Base-by-base conservation (phyloP, 2,797 vertebrate species). In the Microchirus variegatus region DNA sequence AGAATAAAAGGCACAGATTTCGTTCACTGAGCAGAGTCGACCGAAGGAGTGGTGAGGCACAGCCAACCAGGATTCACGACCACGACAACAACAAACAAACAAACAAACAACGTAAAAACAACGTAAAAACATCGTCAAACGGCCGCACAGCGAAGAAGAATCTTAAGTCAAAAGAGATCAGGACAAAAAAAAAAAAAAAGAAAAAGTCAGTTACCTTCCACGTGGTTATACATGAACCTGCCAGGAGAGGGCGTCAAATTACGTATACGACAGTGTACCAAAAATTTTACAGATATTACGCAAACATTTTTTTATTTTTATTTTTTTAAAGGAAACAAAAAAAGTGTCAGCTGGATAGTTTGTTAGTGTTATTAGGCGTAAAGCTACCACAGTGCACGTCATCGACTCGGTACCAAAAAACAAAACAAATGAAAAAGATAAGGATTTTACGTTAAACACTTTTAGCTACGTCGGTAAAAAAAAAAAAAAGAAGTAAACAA, bases 401-500 rank as follows among this genome's bases (percentile, higher is more conserved):
- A 55, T 65, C 70, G 67, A 67, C 62, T 36, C 82, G 75, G 84
- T 56, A 58, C 69, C 2, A 9, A 26, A 26, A 69, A 75, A 70
- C 44, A 16, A 70, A 52, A 66, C 57, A 75, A 71, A 54, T 17
- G 42, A 49, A 78, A 79, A 43, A 68, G n/a, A n/a, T n/a, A n/a
- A 55, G 56, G 58, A 61, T 59, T 59, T 69, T 78, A 71, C 78
- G 64, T 73, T 74, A 80, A 81, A 81, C 77, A 84, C 67, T 63
- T n/a, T 73, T 75, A 69, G 57, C 67, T 61, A 68, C 82, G 65
- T 63, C 70, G 78, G 78, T 75, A 73, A 78, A 86, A 82, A 79
- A 85, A 51, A 85, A 82, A 84, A 73, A 18, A 38, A 61, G 57
- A 58, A 89, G 63, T 87, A 88, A 88, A 89, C 63, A 88, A 88